Percentiles rank a stretch among this genome's conserved stretches.
Evolutionary conservation across 2,888 invertebrate species (phyloP).

Genomic region (Rhaphigaster nebulosa): DNA sequence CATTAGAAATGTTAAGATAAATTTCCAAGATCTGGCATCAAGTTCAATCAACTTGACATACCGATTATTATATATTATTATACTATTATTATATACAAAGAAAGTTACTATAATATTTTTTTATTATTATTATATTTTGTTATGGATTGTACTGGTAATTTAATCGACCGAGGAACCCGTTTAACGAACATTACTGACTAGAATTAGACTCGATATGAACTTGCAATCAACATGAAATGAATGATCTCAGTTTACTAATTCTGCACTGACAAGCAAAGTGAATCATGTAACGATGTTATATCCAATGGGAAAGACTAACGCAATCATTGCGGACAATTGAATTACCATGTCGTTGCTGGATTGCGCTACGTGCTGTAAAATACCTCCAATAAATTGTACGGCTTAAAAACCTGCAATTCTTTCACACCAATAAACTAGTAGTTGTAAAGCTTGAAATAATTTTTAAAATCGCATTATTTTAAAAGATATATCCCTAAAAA

Average conservation of each 20-base stretch:
- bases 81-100: too few relatives aligned
- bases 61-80: too few relatives aligned
- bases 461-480: background rate
- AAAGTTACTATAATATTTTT: too few relatives aligned
- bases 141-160: too few relatives aligned
- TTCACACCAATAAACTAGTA: background rate
- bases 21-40: too few relatives aligned
- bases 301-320: conserved; percentile 25
- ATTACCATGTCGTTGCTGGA: conserved; percentile 30
- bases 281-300: conserved; percentile 33
- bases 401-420: background rate
- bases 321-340: conserved; percentile 29
- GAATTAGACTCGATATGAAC: background rate
- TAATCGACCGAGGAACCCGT: background rate
- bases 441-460: background rate
- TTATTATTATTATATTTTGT: too few relatives aligned
- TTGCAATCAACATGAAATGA: conserved; percentile 22
- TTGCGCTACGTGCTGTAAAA: background rate
- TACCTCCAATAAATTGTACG: background rate
- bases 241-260: conserved; percentile 32
- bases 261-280: conserved; percentile 23
- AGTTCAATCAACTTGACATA: too few relatives aligned
- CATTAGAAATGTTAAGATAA: too few relatives aligned
- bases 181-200: background rate
- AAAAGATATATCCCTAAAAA: background rate